phyloP scores from a whole-genome alignment of 2,797 vertebrate genomes.

The Babyrousa celebensis region DNA sequence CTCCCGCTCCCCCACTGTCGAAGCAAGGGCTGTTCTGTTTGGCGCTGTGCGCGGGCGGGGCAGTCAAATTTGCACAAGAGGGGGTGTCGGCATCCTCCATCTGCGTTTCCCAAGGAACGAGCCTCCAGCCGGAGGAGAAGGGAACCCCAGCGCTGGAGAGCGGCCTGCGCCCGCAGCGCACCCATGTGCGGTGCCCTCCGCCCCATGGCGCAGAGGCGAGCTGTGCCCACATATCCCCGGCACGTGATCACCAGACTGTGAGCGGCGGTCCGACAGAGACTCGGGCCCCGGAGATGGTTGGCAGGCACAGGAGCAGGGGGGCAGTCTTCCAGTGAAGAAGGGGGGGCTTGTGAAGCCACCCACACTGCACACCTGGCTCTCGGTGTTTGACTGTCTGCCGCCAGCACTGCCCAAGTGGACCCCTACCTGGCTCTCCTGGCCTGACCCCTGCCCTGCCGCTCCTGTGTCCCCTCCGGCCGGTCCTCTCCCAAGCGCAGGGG shows the following conservation, averaged over 20 bases:
- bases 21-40: not conserved
- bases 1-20: not conserved
- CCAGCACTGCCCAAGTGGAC: not conserved
- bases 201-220: too few relatives aligned
- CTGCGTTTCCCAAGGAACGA: not conserved
- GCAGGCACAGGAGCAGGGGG: not conserved
- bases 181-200: too few relatives aligned
- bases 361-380: not conserved
- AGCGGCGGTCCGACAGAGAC: not conserved
- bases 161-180: too few relatives aligned
- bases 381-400: not conserved
- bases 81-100: not conserved
- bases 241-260: accelerated
- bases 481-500: not conserved
- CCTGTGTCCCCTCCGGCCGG: accelerated
- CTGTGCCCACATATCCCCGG: too few relatives aligned
- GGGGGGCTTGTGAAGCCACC: too few relatives aligned
- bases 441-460: not conserved
- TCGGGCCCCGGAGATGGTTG: accelerated
- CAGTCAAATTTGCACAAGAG: not conserved
- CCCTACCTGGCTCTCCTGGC: not conserved
- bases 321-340: not conserved
- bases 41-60: not conserved
- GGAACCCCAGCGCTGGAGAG: not conserved
- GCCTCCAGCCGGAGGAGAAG: not conserved